Evolutionary conservation across 2,113 vertebrate genomes (phyloP), one percentile per base, ranked within the genome.

Genomic region (Dolichallabes microphthalmus): DNA sequence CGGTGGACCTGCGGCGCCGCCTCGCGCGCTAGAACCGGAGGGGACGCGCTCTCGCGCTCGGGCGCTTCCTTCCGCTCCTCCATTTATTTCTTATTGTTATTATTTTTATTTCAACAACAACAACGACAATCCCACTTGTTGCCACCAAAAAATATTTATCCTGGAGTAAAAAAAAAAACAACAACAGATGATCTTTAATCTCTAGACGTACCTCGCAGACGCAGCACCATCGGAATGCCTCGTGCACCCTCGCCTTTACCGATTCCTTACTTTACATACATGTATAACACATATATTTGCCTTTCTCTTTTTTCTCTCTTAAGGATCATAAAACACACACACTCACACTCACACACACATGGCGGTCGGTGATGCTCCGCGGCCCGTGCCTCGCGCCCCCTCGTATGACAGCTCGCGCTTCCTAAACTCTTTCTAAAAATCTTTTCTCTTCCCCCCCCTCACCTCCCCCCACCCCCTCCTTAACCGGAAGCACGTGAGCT

Each of bases 401-500:
- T 39, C 95, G 94, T 96, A 94, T 96, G 95, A 95, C 96, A 94
- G 94, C 94, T 90, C 94, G 91, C 93, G 94, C 95, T 93, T 94
- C 91, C 94, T 92, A 95, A 96, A 96, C 95, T 96, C 96, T 94
- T 94, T 95, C 92, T 95, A 95, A 93, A 78, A 94, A 94, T 95
- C 88, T 94, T 89, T 93, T 95, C 91, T 92, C 90, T 71, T 77
- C 3, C 12, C 25, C n/a, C 58, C 20, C 50, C 32, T 52, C n/a
- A 17, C 17, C 22, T 10, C 7, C 14, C 25, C 7, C 27, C 5
- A 3, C 25, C 32, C 91, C 91, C 94, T 94, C 94, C 92, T 92
- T 92, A 89, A 93, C 95, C 96, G 96, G 96, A 96, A 97, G 96
- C 97, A 96, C 96, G 95, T 97, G 96, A 96, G 95, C 92, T 88